Evolutionary conservation across 2,113 vertebrate genomes (phyloP).

Genomic region (Tichodroma muraria): DNA sequence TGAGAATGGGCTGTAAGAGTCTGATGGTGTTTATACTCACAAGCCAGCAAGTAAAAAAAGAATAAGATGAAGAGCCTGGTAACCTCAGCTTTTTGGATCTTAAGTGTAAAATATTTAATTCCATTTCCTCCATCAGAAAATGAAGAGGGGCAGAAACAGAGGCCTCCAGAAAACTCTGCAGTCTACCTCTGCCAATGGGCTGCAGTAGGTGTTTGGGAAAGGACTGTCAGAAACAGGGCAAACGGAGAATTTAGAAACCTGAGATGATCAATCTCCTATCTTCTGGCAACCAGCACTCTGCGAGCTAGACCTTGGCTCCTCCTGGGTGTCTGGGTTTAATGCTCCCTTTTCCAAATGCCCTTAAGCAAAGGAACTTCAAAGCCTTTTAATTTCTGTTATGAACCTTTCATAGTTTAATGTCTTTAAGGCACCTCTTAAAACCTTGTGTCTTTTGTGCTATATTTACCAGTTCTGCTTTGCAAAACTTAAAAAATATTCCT

Average conservation of each 20-base stretch:
- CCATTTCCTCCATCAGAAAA: background rate
- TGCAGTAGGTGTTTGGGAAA: background rate
- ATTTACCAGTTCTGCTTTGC: background rate
- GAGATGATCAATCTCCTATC: background rate
- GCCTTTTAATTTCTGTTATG: background rate
- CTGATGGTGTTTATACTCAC: background rate
- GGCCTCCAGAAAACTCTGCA: background rate
- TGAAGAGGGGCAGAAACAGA: background rate
- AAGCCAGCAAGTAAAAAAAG: background rate
- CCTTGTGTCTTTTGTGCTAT: background rate
- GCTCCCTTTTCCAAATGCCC: background rate
- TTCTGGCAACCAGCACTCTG: background rate
- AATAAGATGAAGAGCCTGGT: background rate
- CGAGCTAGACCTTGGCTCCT: background rate
- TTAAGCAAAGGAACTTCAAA: background rate
- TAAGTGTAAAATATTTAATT: background rate
- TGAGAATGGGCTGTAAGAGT: background rate
- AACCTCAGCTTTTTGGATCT: background rate
- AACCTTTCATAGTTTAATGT: background rate
- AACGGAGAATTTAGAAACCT: background rate
- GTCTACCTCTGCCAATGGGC: background rate
- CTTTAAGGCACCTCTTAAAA: background rate
- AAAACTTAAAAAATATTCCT: background rate
- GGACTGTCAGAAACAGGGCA: background rate
- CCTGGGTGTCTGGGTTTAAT: background rate